These are phyloP conservation scores for Anoncus sp. DNA, from an alignment of 2,888 invertebrate genomes.

Conservation along the genomic window DNA sequence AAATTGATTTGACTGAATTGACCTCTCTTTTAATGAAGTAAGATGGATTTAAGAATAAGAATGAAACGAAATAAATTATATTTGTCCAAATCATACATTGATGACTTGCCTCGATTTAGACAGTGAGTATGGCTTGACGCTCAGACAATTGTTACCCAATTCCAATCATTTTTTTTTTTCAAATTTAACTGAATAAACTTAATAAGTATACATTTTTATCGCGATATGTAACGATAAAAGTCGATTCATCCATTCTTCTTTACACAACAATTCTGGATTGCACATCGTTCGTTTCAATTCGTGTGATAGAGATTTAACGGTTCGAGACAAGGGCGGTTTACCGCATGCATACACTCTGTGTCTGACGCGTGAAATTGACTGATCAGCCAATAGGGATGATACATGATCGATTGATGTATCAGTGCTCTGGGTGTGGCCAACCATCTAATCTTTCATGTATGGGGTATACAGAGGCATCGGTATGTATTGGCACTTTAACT, in stretches of 20 bases:
- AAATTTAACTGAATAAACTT: neutral
- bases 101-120: too few relatives aligned
- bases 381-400: conserved; percentile 44
- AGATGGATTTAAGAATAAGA: too few relatives aligned
- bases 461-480: neutral
- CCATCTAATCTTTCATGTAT: conserved; percentile 27
- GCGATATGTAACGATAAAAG: neutral
- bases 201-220: neutral
- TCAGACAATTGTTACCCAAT: too few relatives aligned
- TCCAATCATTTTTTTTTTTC: neutral
- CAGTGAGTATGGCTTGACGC: too few relatives aligned
- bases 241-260: neutral
- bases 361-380: conserved; percentile 46
- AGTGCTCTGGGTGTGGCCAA: conserved; percentile 41
- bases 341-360: neutral
- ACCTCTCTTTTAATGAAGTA: too few relatives aligned
- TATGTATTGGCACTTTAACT: neutral
- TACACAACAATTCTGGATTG: neutral
- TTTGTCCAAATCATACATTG: too few relatives aligned
- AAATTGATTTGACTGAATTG: too few relatives aligned
- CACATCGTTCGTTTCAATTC: conserved; percentile 25
- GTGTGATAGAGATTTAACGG: conserved; percentile 38
- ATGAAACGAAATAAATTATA: too few relatives aligned
- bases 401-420: conserved; percentile 51
- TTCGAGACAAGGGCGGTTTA: conserved; percentile 28